Evolutionary conservation across 64 coral and sea anemone species (phyloP), one percentile per base, ranked within the genome.

Genomic region (Actinia equina): DNA sequence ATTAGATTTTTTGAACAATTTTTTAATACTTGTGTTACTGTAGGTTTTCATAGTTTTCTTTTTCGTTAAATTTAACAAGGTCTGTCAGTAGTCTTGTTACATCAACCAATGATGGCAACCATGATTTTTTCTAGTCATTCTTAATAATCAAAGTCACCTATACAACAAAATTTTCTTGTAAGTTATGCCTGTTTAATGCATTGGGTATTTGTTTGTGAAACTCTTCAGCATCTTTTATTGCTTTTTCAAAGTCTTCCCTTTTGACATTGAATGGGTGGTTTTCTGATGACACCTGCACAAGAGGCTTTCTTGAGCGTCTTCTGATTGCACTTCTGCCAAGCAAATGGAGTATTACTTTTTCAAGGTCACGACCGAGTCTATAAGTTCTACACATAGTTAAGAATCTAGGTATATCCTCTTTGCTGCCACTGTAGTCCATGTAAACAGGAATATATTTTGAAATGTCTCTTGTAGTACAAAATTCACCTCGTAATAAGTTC

Each of bases 361-460:
- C 78, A 52, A 81, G 78, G 17, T 81, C 78, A 22, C 7, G 42
- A 49, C 43, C 7, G 2, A 44, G 23, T 15, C 22, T 81, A 17
- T 81, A 81, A 49, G 78, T 15, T 52, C 78, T 81, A 23, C 78
- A 81, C 78, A 49, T 81, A 16, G 83, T 62, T 14, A 85, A 19
- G 22, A 85, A 85, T 85, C 59, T 85, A 17, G 83, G 83, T 23
- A 85, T 63, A 43, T 85, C 83, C 7, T 85, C 16, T 63, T 60
- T 85, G 55, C 26, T 85, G 83, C 83, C 59, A 63, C 53, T 85
- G 52, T 85, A 85, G 56, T 54, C 41, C 43, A 58, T 60, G 41
- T 85, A 85, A 53, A 85, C 83, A 44, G 83, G 83, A 14, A 85
- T 37, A 25, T 27, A 85, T 26, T 85, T 85, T 2, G 83, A 58